phyloP scores from a whole-genome alignment of 2,113 vertebrate genomes.

The Pyrgilauda ruficollis region DNA sequence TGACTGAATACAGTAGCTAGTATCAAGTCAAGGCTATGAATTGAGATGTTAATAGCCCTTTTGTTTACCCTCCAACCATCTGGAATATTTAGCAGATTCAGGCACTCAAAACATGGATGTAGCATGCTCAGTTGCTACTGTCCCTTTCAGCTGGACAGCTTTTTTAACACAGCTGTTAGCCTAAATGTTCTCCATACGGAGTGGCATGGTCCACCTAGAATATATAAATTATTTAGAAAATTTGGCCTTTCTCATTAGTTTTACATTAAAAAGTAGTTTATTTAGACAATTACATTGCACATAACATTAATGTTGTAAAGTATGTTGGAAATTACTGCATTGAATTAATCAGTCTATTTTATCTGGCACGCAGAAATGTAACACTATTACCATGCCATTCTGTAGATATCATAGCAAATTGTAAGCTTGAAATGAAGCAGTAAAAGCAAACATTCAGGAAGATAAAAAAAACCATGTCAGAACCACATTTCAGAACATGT shows the following conservation, averaged over 20 bases:
- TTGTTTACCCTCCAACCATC: neutral
- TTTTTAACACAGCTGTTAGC: neutral
- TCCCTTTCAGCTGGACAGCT: neutral
- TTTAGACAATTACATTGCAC: neutral
- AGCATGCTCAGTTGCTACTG: neutral
- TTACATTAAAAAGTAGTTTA: neutral
- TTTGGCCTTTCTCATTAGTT: neutral
- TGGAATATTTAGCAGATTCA: constrained; percentile 8
- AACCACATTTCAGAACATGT: neutral
- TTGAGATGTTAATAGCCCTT: neutral
- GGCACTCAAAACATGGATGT: neutral
- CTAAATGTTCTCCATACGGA: neutral
- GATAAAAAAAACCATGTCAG: neutral
- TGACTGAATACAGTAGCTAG: neutral
- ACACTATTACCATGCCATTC: neutral
- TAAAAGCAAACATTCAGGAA: neutral
- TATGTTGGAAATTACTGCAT: neutral
- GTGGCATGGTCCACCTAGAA: neutral
- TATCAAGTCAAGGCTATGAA: neutral
- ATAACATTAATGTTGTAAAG: neutral
- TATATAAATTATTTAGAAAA: neutral
- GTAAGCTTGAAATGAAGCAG: neutral
- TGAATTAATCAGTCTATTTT: neutral
- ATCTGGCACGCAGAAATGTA: neutral
- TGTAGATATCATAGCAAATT: neutral